Conservation (phyloP, 1,140 invertebrate genomes). For the Portunus trituberculatus region DNA sequence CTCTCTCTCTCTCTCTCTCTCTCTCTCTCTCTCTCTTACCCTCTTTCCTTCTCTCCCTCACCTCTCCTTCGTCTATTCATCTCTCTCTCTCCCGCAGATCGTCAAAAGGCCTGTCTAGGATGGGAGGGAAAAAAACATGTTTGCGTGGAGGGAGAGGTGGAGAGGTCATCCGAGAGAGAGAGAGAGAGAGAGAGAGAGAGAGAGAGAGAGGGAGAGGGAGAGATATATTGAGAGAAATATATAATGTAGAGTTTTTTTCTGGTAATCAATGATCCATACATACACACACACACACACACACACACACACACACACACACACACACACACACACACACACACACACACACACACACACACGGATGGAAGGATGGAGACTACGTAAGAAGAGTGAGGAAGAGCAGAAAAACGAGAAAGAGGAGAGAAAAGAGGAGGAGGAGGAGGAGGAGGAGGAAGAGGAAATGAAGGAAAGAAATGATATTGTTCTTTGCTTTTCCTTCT, state of each 20-base stretch:
- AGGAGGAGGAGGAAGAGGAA: background rate
- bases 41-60: background rate
- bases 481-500: too few relatives aligned
- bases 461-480: background rate
- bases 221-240: too few relatives aligned
- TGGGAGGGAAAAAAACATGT: background rate
- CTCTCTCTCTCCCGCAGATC: background rate
- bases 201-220: too few relatives aligned
- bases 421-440: background rate
- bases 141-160: background rate
- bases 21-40: too few relatives aligned
- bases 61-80: background rate
- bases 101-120: background rate
- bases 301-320: too few relatives aligned
- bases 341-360: background rate
- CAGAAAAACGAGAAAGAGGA: background rate
- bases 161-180: background rate
- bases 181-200: background rate
- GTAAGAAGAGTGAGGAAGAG: background rate
- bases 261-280: too few relatives aligned
- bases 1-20: background rate
- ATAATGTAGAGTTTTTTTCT: too few relatives aligned
- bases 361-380: background rate
- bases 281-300: too few relatives aligned
- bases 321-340: background rate